A percentile compares a stretch with the other conserved stretches of the same genome.
These are phyloP conservation scores for Biston betularia DNA, from an alignment of 2,888 invertebrate species.

Conservation along the genomic window DNA sequence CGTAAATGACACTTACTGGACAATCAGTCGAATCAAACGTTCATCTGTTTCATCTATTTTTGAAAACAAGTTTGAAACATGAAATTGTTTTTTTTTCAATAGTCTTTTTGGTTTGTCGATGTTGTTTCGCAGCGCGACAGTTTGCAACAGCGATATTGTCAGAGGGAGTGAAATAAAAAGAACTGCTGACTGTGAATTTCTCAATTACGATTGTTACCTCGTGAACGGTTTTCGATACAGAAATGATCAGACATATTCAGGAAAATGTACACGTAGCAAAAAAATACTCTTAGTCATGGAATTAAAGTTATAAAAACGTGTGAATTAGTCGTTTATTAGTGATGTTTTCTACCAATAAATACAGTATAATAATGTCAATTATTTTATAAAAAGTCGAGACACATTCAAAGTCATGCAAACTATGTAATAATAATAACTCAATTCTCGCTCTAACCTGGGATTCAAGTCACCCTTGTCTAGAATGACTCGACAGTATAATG, in stretches of 20 bases:
- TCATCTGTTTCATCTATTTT: constrained; percentile 8
- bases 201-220: constrained; percentile 10
- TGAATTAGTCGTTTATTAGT: too few relatives aligned
- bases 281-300: neutral
- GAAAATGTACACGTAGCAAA: neutral
- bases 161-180: constrained; percentile 20
- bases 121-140: constrained; percentile 18
- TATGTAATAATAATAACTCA: too few relatives aligned
- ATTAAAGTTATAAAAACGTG: neutral
- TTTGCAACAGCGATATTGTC: constrained; percentile 18
- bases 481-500: too few relatives aligned
- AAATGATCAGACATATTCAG: constrained; percentile 2
- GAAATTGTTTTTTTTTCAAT: constrained; percentile 26
- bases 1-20: constrained; percentile 5
- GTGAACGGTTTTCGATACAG: constrained; percentile 1
- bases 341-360: too few relatives aligned
- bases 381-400: too few relatives aligned
- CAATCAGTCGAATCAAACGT: constrained; percentile 9
- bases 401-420: too few relatives aligned
- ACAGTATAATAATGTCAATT: too few relatives aligned
- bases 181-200: constrained; percentile 15
- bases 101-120: constrained; percentile 20
- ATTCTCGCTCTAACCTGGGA: too few relatives aligned
- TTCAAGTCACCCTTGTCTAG: too few relatives aligned
- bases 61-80: constrained; percentile 16